Conservation (phyloP, 2,113 vertebrate species). For the Odocoileus virginianus region DNA sequence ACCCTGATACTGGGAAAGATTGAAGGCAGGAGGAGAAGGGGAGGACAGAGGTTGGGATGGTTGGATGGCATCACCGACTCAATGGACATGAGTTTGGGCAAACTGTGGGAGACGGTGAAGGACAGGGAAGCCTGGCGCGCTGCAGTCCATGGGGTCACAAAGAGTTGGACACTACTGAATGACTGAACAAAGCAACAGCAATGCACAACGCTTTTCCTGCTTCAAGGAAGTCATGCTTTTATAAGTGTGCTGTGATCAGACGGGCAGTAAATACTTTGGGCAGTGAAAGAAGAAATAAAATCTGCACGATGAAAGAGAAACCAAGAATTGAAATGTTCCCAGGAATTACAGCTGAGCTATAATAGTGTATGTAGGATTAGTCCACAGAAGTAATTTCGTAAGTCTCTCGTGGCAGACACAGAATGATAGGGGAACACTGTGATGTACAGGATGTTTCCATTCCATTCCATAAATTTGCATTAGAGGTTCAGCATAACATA, state of each 20-base stretch:
- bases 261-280: not conserved
- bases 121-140: not conserved
- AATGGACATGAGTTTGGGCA: not conserved
- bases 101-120: not conserved
- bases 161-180: not conserved
- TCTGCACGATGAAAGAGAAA: conserved; percentile 1
- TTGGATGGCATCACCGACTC: not conserved
- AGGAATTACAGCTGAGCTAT: conserved; percentile 18
- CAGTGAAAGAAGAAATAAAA: conserved; percentile 38
- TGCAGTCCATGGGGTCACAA: not conserved
- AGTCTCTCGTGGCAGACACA: not conserved
- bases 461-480: conserved; percentile 56
- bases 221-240: conserved; percentile 5
- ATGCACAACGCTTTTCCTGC: not conserved
- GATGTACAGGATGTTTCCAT: conserved; percentile 35
- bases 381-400: not conserved
- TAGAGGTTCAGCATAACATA: conserved; percentile 46
- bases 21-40: not conserved
- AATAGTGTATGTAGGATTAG: not conserved
- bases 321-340: not conserved
- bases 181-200: not conserved
- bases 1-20: not conserved
- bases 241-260: not conserved
- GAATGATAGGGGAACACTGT: conserved; percentile 22
- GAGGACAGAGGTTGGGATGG: not conserved